Percentiles rank a stretch among this genome's conserved stretches.
phyloP scores from a whole-genome alignment of 2,797 vertebrate species.

The Clangula hyemalis region DNA sequence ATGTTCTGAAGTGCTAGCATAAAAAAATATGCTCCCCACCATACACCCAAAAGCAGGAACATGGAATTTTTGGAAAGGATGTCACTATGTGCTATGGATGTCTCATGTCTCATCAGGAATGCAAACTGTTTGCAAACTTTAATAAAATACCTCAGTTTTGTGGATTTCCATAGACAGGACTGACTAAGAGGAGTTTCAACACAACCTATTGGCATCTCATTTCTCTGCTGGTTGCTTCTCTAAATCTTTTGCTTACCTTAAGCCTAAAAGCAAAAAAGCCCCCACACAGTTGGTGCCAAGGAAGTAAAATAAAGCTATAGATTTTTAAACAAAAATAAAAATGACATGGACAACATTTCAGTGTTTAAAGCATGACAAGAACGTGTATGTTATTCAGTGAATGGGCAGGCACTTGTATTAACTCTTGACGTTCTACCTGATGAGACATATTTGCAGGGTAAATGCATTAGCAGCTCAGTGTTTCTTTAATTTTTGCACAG shows the following conservation, averaged over 20 bases:
- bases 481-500: constrained; percentile 62
- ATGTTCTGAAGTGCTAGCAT: not conserved
- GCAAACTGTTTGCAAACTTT: not conserved
- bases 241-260: not conserved
- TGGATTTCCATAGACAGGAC: not conserved
- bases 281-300: not conserved
- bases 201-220: not conserved
- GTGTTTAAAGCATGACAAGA: not conserved
- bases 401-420: not conserved
- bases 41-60: not conserved
- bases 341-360: not conserved
- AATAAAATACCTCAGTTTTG: accelerated
- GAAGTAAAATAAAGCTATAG: constrained; percentile 22
- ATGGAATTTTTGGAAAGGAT: not conserved
- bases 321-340: constrained; percentile 44
- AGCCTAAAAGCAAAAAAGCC: not conserved
- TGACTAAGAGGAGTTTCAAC: not conserved
- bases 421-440: constrained; percentile 4
- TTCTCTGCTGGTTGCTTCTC: not conserved
- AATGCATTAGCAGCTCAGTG: constrained; percentile 6
- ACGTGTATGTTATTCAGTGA: not conserved
- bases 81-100: not conserved
- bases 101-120: not conserved
- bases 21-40: not conserved
- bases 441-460: constrained; percentile 23